Conservation (phyloP, 1,140 invertebrate genomes). For the Hypsibius dujardini region DNA sequence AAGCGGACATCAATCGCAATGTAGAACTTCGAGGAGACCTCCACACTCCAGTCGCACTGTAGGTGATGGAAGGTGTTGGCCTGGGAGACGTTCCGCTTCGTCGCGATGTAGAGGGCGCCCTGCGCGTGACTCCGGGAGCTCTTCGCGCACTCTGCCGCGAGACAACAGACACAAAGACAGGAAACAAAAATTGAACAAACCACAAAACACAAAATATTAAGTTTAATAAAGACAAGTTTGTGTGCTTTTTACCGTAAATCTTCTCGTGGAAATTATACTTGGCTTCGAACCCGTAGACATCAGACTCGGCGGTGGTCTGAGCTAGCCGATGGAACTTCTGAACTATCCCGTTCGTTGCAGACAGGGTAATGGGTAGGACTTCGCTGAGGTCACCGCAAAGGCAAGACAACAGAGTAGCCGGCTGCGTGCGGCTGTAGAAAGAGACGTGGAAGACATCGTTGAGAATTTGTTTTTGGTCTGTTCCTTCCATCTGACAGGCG, state of each 20-base stretch:
- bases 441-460: constrained; percentile 8
- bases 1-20: background rate
- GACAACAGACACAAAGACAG: background rate
- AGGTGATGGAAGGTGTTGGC: background rate
- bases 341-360: background rate
- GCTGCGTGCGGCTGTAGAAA: background rate
- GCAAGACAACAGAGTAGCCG: background rate
- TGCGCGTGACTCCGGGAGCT: background rate
- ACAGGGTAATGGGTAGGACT: background rate
- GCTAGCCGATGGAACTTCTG: background rate
- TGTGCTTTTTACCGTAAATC: constrained; percentile 6
- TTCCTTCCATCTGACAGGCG: background rate
- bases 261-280: background rate
- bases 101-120: background rate
- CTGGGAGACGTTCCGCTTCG: background rate
- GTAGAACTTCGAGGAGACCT: background rate
- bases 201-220: background rate
- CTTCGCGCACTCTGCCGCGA: background rate
- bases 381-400: constrained; percentile 9
- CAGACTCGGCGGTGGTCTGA: background rate
- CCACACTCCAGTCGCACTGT: constrained; percentile 12
- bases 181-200: background rate
- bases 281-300: background rate
- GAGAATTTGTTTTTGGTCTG: background rate
- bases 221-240: background rate